These are phyloP conservation scores for Cottoperca gobio DNA, from an alignment of 2,797 vertebrate genomes.

Conservation along the genomic window DNA sequence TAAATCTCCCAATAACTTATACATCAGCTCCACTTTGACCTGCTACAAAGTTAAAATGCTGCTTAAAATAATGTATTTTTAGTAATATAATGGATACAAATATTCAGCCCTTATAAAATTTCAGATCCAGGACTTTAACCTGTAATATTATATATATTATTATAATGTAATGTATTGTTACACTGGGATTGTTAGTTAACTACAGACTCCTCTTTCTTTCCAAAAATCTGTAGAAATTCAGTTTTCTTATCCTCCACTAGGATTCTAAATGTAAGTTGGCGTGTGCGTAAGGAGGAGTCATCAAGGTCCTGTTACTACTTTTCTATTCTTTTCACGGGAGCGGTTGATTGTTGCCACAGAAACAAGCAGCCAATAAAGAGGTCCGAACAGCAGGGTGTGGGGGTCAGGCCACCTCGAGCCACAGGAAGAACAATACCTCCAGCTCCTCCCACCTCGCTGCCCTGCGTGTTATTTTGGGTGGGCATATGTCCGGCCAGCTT, in stretches of 20 bases:
- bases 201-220: too few species aligned
- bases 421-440: conserved; percentile 72
- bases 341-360: conserved; percentile 62
- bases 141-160: too few species aligned
- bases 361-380: conserved; percentile 76
- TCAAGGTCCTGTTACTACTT: conserved; percentile 47
- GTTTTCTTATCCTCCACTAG: too few species aligned
- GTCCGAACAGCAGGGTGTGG: conserved; percentile 67
- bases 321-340: conserved; percentile 48
- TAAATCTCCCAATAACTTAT: background rate
- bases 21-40: background rate
- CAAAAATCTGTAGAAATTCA: too few species aligned
- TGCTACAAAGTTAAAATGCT: background rate
- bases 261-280: too few species aligned
- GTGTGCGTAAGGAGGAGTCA: conserved; percentile 21
- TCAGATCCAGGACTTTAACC: background rate
- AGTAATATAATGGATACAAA: background rate
- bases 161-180: too few species aligned
- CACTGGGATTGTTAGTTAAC: too few species aligned
- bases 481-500: conserved; percentile 50
- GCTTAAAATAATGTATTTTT: background rate
- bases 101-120: background rate
- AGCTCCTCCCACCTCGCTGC: conserved; percentile 70
- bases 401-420: conserved; percentile 82
- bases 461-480: conserved; percentile 45